Evolutionary conservation across 2,888 invertebrate species (phyloP).

Genomic region (Oscheius sp.): DNA sequence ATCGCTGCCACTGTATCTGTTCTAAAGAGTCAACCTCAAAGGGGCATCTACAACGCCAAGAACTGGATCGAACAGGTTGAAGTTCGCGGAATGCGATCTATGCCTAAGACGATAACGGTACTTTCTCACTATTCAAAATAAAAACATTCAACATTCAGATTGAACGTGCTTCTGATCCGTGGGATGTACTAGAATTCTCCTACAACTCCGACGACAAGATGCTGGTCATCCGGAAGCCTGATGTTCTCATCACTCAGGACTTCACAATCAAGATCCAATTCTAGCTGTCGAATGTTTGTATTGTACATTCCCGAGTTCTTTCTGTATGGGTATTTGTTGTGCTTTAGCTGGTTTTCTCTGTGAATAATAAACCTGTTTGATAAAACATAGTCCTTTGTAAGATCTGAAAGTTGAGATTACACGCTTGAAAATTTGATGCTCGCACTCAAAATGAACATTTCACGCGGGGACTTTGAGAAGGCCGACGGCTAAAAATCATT

Average conservation of each 20-base stretch:
- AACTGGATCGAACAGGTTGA: constrained; percentile 62
- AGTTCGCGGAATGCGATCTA: constrained; percentile 47
- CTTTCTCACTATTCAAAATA: neutral
- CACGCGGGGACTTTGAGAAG: too few species aligned
- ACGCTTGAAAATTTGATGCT: too few species aligned
- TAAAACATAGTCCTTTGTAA: too few species aligned
- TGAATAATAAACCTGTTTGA: too few species aligned
- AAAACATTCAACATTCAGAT: constrained; percentile 43
- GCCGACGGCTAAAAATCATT: too few species aligned
- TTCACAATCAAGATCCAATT: constrained; percentile 47
- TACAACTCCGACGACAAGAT: constrained; percentile 63
- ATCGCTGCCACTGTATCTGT: constrained; percentile 37
- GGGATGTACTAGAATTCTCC: constrained; percentile 62
- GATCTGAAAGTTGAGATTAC: too few species aligned
- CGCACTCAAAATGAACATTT: neutral
- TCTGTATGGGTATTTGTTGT: too few species aligned
- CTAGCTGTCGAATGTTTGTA: neutral
- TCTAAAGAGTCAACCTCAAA: constrained; percentile 41
- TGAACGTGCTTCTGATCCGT: constrained; percentile 53
- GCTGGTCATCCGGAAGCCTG: constrained; percentile 69
- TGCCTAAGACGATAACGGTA: constrained; percentile 52
- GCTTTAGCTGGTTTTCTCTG: too few species aligned
- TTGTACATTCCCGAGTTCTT: too few species aligned
- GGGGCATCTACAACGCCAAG: constrained; percentile 49
- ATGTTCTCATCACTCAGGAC: constrained; percentile 59